Evolutionary conservation across 2,797 vertebrate genomes (phyloP).

Genomic region (Stomatorhinus walkeri): DNA sequence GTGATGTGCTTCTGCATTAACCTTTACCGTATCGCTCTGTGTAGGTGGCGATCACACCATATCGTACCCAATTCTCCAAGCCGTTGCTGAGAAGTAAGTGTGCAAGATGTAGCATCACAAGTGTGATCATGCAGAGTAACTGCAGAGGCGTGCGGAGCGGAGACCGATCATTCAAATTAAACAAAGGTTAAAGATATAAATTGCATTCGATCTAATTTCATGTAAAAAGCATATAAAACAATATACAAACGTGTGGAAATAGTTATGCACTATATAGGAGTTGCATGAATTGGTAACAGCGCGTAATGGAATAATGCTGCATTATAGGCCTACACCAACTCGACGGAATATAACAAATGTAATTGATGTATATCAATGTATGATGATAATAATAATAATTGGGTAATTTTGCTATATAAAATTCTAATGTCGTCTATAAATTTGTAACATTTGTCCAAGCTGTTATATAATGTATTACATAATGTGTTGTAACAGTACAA

Average conservation of each 20-base stretch:
- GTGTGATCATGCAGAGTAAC: neutral
- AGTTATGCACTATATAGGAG: neutral
- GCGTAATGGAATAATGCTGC: neutral
- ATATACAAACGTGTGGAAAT: neutral
- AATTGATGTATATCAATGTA: no score
- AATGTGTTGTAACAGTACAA: neutral
- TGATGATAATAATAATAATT: neutral
- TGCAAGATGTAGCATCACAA: neutral
- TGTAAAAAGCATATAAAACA: neutral
- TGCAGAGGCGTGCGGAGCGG: neutral
- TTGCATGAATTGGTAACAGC: neutral
- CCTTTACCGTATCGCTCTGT: conserved; percentile 23
- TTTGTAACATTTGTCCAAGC: neutral
- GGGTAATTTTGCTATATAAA: neutral
- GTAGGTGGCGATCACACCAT: conserved; percentile 92
- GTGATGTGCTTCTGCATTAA: neutral
- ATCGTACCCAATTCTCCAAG: conserved; percentile 86
- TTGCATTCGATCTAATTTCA: neutral
- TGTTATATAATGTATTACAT: neutral
- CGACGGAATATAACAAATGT: neutral
- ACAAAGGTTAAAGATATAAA: neutral
- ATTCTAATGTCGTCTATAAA: neutral
- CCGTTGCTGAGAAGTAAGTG: conserved; percentile 75
- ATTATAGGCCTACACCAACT: neutral
- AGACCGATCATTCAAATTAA: neutral